Evolutionary conservation across 2,113 vertebrate genomes (phyloP).

Genomic region (Podilymbus podiceps): DNA sequence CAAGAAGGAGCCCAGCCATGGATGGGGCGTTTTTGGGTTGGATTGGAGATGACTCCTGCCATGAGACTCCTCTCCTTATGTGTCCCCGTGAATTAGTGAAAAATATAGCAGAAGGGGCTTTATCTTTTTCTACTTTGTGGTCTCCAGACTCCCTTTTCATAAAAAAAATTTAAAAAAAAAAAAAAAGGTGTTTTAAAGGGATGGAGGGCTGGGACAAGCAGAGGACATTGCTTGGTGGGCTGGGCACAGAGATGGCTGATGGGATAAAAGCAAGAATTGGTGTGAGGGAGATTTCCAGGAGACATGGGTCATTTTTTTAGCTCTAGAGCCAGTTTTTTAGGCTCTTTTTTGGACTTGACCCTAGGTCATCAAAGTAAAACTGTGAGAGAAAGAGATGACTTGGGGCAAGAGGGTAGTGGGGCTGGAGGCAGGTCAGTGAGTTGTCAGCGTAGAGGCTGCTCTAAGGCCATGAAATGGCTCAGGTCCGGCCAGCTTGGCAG

Average conservation of each 20-base stretch:
- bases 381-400: not conserved
- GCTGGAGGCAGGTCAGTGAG: not conserved
- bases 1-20: accelerated
- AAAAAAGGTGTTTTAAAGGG: not conserved
- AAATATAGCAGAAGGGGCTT: not conserved
- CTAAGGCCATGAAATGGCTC: not conserved
- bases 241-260: not conserved
- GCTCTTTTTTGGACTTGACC: not conserved
- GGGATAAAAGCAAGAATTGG: not conserved
- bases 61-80: not conserved
- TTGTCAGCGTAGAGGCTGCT: not conserved
- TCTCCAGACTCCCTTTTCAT: not conserved
- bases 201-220: not conserved
- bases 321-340: not conserved
- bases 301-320: not conserved
- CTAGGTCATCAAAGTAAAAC: not conserved
- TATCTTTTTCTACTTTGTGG: not conserved
- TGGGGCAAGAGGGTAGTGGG: not conserved
- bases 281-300: not conserved
- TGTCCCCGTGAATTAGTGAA: not conserved
- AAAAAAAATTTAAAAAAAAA: not conserved
- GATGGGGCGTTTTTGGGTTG: not conserved
- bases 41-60: not conserved
- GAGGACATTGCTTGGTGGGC: not conserved
- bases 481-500: not conserved